These are phyloP conservation scores for Brachypalpus laphriformis DNA, from an alignment of 2,888 invertebrate species.

Conservation along the genomic window DNA sequence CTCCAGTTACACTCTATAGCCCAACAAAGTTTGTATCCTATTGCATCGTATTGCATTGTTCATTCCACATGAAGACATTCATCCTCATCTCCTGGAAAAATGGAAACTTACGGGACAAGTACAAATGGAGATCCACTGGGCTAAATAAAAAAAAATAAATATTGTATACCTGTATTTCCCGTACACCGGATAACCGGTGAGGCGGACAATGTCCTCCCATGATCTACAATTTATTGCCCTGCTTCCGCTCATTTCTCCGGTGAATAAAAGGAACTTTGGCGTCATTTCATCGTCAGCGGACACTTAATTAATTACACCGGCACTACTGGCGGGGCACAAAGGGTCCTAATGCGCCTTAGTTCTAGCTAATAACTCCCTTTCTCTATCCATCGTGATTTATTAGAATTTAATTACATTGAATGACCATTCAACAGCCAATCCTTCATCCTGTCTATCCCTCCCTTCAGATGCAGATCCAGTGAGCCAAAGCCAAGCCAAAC, in stretches of 20 bases:
- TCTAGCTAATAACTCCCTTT: not conserved
- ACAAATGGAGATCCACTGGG: conserved; percentile 46
- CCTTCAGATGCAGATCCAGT: conserved; percentile 45
- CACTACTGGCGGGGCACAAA: not conserved
- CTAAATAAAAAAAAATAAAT: conserved; percentile 4
- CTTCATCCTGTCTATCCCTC: conserved; percentile 24
- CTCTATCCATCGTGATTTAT: conserved; percentile 51
- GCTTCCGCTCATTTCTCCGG: conserved; percentile 40
- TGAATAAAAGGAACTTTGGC: conserved; percentile 17
- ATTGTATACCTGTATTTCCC: conserved; percentile 2
- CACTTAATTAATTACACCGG: conserved; percentile 60
- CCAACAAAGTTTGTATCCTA: not conserved
- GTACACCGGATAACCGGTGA: conserved; percentile 24
- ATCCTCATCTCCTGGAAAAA: conserved; percentile 26
- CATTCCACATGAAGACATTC: conserved; percentile 38
- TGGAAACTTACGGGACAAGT: conserved; percentile 32
- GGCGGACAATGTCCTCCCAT: conserved; percentile 49
- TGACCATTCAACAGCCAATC: conserved; percentile 56
- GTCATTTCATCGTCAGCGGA: conserved; percentile 31
- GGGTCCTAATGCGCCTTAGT: not conserved
- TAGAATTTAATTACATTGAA: conserved; percentile 65
- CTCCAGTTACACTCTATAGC: conserved; percentile 1
- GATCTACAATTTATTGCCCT: conserved; percentile 57
- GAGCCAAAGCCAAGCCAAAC: conserved; percentile 13
- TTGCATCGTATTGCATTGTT: not conserved